Conservation (phyloP, 2,888 invertebrate genomes). For the Zele albiditarsus region DNA sequence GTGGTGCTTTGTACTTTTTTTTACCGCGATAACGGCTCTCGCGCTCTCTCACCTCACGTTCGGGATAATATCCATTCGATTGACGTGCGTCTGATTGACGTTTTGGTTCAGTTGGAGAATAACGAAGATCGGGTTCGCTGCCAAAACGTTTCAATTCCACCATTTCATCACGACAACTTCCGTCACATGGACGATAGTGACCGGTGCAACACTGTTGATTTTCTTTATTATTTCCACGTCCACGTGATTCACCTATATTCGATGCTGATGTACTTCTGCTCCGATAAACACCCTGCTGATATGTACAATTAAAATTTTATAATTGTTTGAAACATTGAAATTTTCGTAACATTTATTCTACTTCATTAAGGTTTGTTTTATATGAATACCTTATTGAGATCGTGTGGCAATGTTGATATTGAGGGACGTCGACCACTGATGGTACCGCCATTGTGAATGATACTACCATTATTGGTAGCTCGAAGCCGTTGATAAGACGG, state of each 20-base stretch:
- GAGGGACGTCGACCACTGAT: constrained; percentile 81
- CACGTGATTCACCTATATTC: constrained; percentile 54
- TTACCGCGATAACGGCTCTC: constrained; percentile 75
- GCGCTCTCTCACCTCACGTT: constrained; percentile 73
- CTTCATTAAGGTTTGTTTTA: background rate
- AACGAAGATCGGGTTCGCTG: constrained; percentile 82
- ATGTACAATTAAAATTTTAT: background rate
- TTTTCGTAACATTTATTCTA: background rate
- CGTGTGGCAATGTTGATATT: constrained; percentile 65
- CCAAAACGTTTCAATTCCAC: constrained; percentile 78
- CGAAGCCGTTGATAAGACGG: constrained; percentile 81
- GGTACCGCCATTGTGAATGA: constrained; percentile 87
- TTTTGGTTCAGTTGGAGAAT: constrained; percentile 54
- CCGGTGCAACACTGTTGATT: constrained; percentile 53
- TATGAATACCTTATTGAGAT: constrained; percentile 63
- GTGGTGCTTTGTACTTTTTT: constrained; percentile 86
- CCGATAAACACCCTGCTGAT: constrained; percentile 60
- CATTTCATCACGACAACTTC: constrained; percentile 65
- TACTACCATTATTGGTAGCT: constrained; percentile 87
- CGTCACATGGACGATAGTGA: constrained; percentile 53
- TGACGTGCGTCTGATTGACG: constrained; percentile 51
- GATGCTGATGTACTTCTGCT: constrained; percentile 62
- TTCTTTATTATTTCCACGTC: constrained; percentile 51
- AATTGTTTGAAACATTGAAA: background rate
- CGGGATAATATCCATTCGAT: constrained; percentile 62